A percentile compares a stretch with the other conserved stretches of the same genome.
phyloP scores from a whole-genome alignment of 2,797 vertebrate species.

The Gallirallus australis region DNA sequence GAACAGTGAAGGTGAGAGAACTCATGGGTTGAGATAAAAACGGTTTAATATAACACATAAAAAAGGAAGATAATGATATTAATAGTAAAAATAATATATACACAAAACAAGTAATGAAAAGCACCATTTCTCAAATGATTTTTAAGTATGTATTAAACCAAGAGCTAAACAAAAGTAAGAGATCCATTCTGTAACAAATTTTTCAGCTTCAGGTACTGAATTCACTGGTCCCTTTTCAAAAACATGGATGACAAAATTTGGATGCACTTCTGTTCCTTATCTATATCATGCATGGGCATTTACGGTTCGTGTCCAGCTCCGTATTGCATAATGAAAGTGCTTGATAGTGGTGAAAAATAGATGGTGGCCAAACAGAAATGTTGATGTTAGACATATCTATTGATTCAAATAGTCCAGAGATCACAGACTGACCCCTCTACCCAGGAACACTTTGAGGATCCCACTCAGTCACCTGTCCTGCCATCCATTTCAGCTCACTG shows the following conservation, averaged over 20 bases:
- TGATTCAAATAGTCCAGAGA: neutral
- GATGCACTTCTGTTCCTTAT: neutral
- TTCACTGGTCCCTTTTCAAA: neutral
- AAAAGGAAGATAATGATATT: too few species aligned
- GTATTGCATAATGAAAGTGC: neutral
- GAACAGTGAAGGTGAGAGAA: too few species aligned
- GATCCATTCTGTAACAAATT: neutral
- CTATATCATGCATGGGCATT: neutral
- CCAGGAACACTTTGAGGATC: neutral
- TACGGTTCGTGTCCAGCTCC: neutral
- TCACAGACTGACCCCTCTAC: neutral
- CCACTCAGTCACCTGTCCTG: neutral
- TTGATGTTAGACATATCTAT: neutral
- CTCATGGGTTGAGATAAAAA: too few species aligned
- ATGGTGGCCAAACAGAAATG: neutral
- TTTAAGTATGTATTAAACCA: neutral
- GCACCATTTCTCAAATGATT: neutral
- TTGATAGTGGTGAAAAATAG: neutral
- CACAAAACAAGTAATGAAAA: too few species aligned
- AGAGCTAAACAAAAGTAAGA: neutral
- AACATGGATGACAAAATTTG: neutral
- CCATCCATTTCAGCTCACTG: neutral
- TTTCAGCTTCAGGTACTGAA: neutral
- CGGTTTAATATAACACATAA: too few species aligned
- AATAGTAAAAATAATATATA: too few species aligned